Base-by-base conservation (phyloP, 2,888 invertebrate species). In the Macropis europaea region DNA sequence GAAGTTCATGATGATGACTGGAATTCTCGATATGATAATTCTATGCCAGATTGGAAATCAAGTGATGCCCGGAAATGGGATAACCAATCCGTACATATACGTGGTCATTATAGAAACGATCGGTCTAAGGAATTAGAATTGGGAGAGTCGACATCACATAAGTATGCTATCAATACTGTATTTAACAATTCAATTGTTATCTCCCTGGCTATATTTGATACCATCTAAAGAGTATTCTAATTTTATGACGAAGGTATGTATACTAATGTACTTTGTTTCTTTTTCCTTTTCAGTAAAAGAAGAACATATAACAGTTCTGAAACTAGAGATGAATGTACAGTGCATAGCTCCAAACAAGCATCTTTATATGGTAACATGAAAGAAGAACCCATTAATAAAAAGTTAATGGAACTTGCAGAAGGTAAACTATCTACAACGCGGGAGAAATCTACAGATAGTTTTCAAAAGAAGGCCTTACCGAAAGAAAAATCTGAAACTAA, bases 371-470 rank as follows among this genome's bases (percentile, higher is more conserved):
- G 87, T 2, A 89, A 87, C 52, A 90, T 90, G 89, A 89, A 89
- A 52, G 90, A 90, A 40, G 90, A 90, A 59, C 89, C 88, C 2
- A 89, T 90, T 2, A 88, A 88, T 50, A 90, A 90, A 63, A 90
- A 90, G 63, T 69, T 88, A 42, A 89, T 88, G 87, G 90, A 90
- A 63, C 77, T 88, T 2, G 88, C 89, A 0, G 90, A 90, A 61
- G 88, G 88, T 4, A 86, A 88, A 67, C 82, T 87, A 1, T 84
- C 88, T 7, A 84, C 85, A 36, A 88, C 86, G 53, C 80, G 89
- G 28, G 90, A 90, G 68, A 89, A 89, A 61, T 85, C 88, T 19
- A 83, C 84, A 19, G 87, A 90, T 59, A 84, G 79, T 73, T 83
- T 86, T 73, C 86, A 87, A 64, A 88, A 90, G 70, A 84, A 88